Conservation (phyloP, 2,113 vertebrate species). For the Corythornis cristatus region DNA sequence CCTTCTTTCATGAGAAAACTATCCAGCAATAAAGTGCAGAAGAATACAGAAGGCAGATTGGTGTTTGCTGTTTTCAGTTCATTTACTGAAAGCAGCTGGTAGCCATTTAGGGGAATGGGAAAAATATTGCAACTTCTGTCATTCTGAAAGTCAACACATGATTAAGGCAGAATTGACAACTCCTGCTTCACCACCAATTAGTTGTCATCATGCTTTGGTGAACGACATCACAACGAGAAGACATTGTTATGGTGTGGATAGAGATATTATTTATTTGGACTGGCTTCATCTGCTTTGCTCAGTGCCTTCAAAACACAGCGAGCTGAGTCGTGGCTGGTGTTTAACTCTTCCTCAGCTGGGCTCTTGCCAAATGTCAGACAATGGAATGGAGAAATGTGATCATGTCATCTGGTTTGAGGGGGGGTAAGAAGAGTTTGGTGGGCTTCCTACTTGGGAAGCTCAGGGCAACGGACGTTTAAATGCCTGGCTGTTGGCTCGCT, state of each 20-base stretch:
- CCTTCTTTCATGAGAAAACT: background rate
- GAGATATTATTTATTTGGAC: background rate
- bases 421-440: background rate
- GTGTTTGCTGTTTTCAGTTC: background rate
- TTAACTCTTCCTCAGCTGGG: background rate
- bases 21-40: background rate
- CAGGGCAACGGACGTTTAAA: background rate
- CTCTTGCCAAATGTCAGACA: background rate
- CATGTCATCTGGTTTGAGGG: background rate
- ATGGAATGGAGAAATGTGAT: background rate
- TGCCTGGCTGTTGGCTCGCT: background rate
- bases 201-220: slow-evolving; percentile 18
- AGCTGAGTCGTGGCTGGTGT: background rate
- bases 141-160: background rate
- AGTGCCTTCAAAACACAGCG: background rate
- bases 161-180: slow-evolving; percentile 40
- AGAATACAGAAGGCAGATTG: background rate
- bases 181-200: background rate
- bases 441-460: background rate
- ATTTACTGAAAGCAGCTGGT: slow-evolving; percentile 41
- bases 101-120: slow-evolving; percentile 7
- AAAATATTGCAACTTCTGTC: background rate
- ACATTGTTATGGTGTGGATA: background rate
- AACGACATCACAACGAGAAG: background rate
- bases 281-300: background rate